Conservation (phyloP, 2,797 vertebrate genomes). For the Rhynchotus rufescens region DNA sequence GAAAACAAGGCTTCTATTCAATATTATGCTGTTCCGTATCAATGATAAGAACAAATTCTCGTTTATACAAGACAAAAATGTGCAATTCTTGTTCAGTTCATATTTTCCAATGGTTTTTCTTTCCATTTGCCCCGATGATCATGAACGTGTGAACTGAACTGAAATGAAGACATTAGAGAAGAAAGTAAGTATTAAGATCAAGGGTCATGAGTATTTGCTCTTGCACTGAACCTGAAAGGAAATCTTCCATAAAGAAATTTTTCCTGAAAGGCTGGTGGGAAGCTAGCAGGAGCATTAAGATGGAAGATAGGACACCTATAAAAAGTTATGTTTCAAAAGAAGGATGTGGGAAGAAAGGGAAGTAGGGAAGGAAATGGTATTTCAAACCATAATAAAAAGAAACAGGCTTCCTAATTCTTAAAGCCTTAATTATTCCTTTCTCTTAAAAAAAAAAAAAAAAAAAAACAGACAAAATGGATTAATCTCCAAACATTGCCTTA, state of each 20-base stretch:
- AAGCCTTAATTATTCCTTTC: conserved; percentile 43
- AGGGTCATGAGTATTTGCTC: conserved; percentile 21
- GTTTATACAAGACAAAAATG: background rate
- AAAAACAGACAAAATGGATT: conserved; percentile 4
- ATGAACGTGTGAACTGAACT: background rate
- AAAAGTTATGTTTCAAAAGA: conserved; percentile 60
- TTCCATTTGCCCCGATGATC: background rate
- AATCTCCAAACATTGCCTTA: conserved; percentile 43
- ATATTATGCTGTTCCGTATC: background rate
- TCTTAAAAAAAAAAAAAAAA: background rate
- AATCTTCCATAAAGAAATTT: conserved; percentile 62
- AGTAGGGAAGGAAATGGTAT: conserved; percentile 69
- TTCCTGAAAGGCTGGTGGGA: conserved; percentile 44
- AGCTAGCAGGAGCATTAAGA: conserved; percentile 49
- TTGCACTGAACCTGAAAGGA: conserved; percentile 46
- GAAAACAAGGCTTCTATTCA: background rate
- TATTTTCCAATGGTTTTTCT: background rate
- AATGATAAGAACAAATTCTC: background rate
- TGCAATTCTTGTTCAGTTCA: background rate
- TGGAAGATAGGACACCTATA: conserved; percentile 64
- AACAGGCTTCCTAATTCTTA: conserved; percentile 41
- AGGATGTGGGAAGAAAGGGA: conserved; percentile 62
- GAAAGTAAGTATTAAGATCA: conserved; percentile 12
- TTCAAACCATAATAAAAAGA: conserved; percentile 46
- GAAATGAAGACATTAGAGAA: background rate